Evolutionary conservation across 92 coral and sea anemone genomes (phyloP), one percentile per base, ranked within the genome.

Genomic region (Metridium senile): DNA sequence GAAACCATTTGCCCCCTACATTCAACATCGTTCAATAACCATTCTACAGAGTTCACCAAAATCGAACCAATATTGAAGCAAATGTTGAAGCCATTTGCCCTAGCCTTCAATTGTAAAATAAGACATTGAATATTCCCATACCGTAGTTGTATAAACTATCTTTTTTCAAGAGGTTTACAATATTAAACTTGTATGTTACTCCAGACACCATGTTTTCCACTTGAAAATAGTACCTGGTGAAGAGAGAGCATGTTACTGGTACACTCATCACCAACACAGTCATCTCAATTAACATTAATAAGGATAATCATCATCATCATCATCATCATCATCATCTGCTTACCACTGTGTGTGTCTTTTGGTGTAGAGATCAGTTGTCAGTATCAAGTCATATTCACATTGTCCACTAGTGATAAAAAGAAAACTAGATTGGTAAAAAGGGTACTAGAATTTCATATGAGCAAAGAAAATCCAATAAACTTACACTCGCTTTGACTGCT

Each of bases 131-230:
- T n/a, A n/a, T 0, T 19, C 26, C 51, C 89, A n/a, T 81, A 92
- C 99, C 99, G 66, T 89, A 93, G 79, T 95, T 95, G 69, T 95
- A 95, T 19, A 95, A 81, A 72, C 99, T 95, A 69, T 95, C 99
- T 67, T 71, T 87, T 74, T 95, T 95, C 57, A 92, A 82, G 46
- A 95, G 85, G 78, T 95, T 95, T 43, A 95, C 84, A 63, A 95
- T 95, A 74, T 90, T 95, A 65, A 95, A 95, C 68, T 90, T 95
- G 85, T 95, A 95, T 0, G 96, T 85, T 26, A 81, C 92, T 23
- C 96, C 97, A 61, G 96, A 89, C 2, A 91, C 84, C 90, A 93
- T 95, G 72, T 89, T 88, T 74, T 91, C 91, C 9, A 95, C 93
- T 68, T 87, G 89, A 71, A 95, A 95, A 75, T 92, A 95, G 69